phyloP scores from a whole-genome alignment of 2,888 invertebrate genomes.

The Eupithecia insigniata region DNA sequence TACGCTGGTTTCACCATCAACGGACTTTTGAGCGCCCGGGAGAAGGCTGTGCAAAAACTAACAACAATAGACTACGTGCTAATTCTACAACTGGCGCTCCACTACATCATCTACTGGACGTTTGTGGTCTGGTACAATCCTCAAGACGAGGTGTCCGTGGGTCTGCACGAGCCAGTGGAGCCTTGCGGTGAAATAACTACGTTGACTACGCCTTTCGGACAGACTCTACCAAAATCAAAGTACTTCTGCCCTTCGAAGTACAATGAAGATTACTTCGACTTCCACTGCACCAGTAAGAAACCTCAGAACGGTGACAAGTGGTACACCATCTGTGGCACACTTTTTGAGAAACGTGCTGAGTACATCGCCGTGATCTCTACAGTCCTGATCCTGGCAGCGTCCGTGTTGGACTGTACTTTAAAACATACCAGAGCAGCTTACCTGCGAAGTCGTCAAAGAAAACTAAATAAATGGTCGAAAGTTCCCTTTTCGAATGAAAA shows the following conservation, averaged over 20 bases:
- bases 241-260: constrained; percentile 89
- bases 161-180: constrained; percentile 90
- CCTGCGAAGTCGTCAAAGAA: constrained; percentile 57
- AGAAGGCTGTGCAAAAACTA: constrained; percentile 57
- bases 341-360: constrained; percentile 87
- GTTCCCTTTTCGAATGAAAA: background rate
- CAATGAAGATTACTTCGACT: constrained; percentile 90
- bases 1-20: constrained; percentile 85
- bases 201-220: constrained; percentile 87
- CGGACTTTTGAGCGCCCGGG: constrained; percentile 81
- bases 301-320: constrained; percentile 84
- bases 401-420: constrained; percentile 84
- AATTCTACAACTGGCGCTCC: constrained; percentile 81
- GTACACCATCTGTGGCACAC: constrained; percentile 92
- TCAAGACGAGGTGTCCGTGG: constrained; percentile 86
- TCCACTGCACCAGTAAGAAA: constrained; percentile 86
- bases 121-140: constrained; percentile 88
- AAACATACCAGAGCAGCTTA: constrained; percentile 55
- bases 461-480: constrained; percentile 21
- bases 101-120: constrained; percentile 86
- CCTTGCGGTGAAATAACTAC: constrained; percentile 86
- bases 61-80: constrained; percentile 71
- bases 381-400: constrained; percentile 82
- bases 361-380: constrained; percentile 85
- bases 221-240: constrained; percentile 87